phyloP scores from a whole-genome alignment of 2,888 invertebrate genomes.

The Kryphioiulus occultus region DNA sequence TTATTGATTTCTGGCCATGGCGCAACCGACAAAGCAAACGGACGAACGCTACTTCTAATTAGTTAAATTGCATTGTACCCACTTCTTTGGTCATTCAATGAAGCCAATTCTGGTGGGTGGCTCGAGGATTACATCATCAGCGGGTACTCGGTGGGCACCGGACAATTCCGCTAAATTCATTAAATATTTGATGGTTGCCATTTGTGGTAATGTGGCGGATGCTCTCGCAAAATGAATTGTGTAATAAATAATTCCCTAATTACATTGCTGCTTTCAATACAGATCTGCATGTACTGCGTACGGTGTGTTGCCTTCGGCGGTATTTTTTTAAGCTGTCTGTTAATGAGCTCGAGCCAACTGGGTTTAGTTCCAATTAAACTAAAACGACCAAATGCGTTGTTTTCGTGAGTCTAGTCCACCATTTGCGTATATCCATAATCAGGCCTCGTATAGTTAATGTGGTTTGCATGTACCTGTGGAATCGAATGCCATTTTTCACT shows the following conservation, averaged over 20 bases:
- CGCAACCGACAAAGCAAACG: background rate
- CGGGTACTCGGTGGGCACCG: background rate
- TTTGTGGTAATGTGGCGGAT: background rate
- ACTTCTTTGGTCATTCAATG: background rate
- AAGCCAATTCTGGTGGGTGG: background rate
- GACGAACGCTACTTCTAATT: background rate
- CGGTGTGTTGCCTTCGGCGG: background rate
- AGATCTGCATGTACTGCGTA: too few species aligned
- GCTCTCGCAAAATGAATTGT: background rate
- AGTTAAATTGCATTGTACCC: background rate
- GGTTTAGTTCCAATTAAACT: background rate
- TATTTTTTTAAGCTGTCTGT: background rate
- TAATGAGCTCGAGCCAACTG: background rate
- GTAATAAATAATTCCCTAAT: background rate
- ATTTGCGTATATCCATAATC: too few species aligned
- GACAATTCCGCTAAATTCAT: background rate
- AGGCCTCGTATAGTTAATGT: background rate
- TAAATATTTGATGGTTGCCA: background rate
- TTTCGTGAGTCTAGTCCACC: background rate
- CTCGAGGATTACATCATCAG: background rate
- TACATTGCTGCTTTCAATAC: background rate
- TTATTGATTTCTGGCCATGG: slow-evolving; percentile 1
- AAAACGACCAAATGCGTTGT: background rate
- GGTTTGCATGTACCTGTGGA: background rate
- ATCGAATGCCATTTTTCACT: background rate